These are phyloP conservation scores for Avahi laniger DNA, from an alignment of 2,797 vertebrate genomes.

Conservation along the genomic window DNA sequence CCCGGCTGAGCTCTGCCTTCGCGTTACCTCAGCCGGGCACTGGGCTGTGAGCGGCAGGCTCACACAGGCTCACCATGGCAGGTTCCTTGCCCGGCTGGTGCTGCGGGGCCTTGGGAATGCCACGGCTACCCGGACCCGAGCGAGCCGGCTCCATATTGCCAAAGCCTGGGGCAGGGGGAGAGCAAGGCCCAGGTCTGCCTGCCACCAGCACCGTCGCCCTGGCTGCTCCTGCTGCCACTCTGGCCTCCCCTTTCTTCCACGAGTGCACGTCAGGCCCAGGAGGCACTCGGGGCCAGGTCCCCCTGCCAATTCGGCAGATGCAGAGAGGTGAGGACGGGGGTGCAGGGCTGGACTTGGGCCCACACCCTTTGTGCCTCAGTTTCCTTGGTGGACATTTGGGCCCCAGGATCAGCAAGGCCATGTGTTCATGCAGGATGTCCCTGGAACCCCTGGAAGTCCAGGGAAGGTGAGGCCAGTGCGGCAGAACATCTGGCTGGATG, in stretches of 20 bases:
- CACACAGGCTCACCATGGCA: too few species aligned
- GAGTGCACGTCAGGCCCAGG: not conserved
- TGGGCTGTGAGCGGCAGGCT: not conserved
- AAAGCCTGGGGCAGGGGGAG: not conserved
- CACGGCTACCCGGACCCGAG: fast-evolving
- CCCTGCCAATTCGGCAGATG: not conserved
- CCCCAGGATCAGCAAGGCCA: fast-evolving
- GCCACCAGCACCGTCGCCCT: fast-evolving
- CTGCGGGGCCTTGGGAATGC: too few species aligned
- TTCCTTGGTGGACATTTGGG: not conserved
- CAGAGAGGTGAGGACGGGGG: not conserved
- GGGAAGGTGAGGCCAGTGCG: not conserved
- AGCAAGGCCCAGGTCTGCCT: not conserved
- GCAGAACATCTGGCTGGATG: too few species aligned
- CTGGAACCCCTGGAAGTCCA: not conserved
- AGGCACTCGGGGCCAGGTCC: not conserved
- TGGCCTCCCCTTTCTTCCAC: not conserved
- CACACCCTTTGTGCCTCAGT: not conserved
- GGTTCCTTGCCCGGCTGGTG: not conserved
- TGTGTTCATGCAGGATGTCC: fast-evolving
- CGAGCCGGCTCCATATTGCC: fast-evolving
- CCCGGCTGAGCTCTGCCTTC: not conserved
- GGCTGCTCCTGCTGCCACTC: too few species aligned
- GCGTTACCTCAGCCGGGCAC: not conserved
- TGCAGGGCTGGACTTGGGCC: not conserved